Conservation (phyloP, 2,797 vertebrate genomes). For the Leptodactylus fallax region DNA sequence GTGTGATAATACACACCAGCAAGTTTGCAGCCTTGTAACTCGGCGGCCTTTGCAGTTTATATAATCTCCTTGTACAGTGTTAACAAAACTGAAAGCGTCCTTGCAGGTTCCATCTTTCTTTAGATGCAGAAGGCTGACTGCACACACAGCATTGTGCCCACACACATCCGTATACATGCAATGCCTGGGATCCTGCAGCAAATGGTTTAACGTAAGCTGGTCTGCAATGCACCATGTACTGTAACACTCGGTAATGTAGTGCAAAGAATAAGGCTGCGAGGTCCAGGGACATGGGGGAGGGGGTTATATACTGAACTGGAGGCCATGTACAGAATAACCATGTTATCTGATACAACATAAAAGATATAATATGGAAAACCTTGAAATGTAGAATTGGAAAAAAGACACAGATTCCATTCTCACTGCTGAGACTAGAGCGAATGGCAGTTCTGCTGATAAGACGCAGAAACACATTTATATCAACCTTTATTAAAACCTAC, state of each 20-base stretch:
- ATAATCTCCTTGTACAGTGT: conserved; percentile 57
- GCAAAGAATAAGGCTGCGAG: neutral
- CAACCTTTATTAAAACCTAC: neutral
- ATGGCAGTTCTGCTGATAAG: too few relatives aligned
- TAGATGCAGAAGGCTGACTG: conserved; percentile 44
- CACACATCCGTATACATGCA: conserved; percentile 29
- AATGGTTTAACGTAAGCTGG: neutral
- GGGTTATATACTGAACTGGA: neutral
- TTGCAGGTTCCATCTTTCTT: conserved; percentile 49
- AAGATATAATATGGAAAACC: neutral
- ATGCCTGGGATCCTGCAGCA: conserved; percentile 16
- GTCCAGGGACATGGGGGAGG: neutral
- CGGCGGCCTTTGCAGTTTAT: conserved; percentile 58
- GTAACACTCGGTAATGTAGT: neutral
- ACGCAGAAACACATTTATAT: neutral
- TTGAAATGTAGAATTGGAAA: neutral
- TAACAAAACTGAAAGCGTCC: conserved; percentile 56
- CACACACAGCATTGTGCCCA: conserved; percentile 31
- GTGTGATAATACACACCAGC: conserved; percentile 54
- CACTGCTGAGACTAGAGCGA: too few relatives aligned
- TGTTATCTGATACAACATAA: neutral
- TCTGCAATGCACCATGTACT: conserved; percentile 53
- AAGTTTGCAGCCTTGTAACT: conserved; percentile 62
- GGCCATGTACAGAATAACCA: neutral
- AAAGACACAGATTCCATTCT: too few relatives aligned